A percentile compares a stretch with the other conserved stretches of the same genome.
Evolutionary conservation across 2,113 vertebrate genomes (phyloP).

Genomic region (Scolopax mira): DNA sequence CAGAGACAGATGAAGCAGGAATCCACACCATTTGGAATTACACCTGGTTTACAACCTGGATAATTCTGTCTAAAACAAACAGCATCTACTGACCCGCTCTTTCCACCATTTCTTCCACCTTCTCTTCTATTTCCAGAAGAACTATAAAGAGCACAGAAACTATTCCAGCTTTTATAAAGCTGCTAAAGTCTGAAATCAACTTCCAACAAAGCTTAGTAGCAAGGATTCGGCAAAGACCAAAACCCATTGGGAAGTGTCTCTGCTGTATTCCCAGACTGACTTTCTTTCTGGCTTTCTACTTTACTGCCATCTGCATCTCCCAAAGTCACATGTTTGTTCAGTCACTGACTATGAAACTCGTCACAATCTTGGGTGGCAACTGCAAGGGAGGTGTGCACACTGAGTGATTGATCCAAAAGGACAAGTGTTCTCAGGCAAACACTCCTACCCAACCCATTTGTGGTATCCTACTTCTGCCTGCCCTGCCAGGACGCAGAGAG

Average conservation of each 20-base stretch:
- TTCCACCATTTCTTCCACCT: not conserved
- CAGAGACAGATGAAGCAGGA: not conserved
- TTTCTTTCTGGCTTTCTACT: not conserved
- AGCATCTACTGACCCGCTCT: not conserved
- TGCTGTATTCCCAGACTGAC: not conserved
- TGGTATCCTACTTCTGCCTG: not conserved
- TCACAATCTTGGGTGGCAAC: not conserved
- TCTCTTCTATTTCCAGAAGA: not conserved
- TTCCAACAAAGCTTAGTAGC: not conserved
- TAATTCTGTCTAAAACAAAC: not conserved
- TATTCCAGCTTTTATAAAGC: not conserved
- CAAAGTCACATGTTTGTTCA: not conserved
- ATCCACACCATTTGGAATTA: not conserved
- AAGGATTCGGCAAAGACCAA: not conserved
- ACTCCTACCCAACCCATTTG: not conserved
- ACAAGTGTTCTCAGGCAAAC: not conserved
- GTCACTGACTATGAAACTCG: not conserved
- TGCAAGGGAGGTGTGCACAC: not conserved
- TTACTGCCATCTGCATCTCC: not conserved
- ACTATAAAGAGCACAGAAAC: not conserved
- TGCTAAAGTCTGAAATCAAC: not conserved
- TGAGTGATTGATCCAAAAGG: fast-evolving
- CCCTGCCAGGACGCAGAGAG: not conserved
- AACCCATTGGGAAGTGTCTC: not conserved
- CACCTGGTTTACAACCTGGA: not conserved